Conservation (phyloP, 2,888 invertebrate genomes). For the Linnaemya tessellans region DNA sequence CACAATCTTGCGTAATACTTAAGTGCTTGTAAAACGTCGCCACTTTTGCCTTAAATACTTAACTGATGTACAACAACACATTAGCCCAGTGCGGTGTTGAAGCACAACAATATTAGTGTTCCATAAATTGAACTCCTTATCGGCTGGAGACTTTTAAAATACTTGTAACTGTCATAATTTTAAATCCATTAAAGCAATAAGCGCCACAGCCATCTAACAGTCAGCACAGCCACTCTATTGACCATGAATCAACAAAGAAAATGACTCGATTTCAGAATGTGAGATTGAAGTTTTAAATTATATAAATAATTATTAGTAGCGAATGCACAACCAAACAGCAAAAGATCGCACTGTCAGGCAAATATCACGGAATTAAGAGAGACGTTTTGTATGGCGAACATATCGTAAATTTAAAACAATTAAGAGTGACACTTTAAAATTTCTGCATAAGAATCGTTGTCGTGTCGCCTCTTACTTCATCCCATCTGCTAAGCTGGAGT, state of each 20-base stretch:
- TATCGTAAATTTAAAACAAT: conserved; percentile 67
- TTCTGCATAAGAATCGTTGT: conserved; percentile 3
- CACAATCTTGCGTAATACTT: too few relatives aligned
- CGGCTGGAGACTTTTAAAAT: conserved; percentile 33
- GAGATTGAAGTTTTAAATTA: too few relatives aligned
- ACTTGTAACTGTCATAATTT: conserved; percentile 55
- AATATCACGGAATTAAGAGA: conserved; percentile 2
- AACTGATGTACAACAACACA: too few relatives aligned
- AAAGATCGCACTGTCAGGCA: background rate
- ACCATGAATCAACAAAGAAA: conserved; percentile 50
- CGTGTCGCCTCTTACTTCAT: conserved; percentile 19
- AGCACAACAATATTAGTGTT: conserved; percentile 8
- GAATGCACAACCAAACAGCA: background rate
- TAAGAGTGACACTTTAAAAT: conserved; percentile 62
- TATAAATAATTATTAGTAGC: too few relatives aligned
- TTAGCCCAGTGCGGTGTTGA: background rate
- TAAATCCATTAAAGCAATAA: conserved; percentile 54
- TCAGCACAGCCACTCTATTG: conserved; percentile 30
- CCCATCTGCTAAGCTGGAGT: conserved; percentile 13
- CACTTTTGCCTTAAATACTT: background rate
- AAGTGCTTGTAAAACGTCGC: background rate
- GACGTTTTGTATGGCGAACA: conserved; percentile 26
- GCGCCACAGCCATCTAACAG: conserved; percentile 38
- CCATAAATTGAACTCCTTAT: conserved; percentile 39
- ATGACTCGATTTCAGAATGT: conserved; percentile 57